Conservation (phyloP, 2,113 vertebrate genomes). For the Pogona vitticeps region DNA sequence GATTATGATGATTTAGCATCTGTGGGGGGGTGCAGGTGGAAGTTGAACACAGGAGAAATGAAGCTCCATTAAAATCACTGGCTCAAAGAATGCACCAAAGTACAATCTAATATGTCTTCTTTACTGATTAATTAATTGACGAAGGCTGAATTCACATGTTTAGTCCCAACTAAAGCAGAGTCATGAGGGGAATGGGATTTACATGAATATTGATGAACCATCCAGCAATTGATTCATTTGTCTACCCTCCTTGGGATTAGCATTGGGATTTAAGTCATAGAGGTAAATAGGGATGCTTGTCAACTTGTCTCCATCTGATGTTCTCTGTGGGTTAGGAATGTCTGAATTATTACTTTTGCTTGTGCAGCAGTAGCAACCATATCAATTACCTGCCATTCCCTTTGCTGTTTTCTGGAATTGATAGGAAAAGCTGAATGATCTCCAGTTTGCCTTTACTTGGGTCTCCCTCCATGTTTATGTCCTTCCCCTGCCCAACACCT, state of each 20-base stretch:
- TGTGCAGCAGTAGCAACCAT: not conserved
- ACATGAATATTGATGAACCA: too few species aligned
- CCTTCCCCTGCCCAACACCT: not conserved
- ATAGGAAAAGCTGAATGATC: not conserved
- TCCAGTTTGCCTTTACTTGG: not conserved
- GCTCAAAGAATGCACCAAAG: not conserved
- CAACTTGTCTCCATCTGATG: not conserved
- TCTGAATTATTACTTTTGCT: not conserved
- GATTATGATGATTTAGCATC: not conserved
- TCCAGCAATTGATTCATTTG: too few species aligned
- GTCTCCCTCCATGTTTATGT: not conserved
- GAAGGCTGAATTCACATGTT: not conserved
- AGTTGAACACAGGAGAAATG: not conserved
- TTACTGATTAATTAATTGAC: not conserved
- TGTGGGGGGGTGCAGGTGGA: not conserved
- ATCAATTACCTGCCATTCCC: not conserved
- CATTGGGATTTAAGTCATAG: too few species aligned
- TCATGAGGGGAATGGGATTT: too few species aligned
- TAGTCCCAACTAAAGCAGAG: too few species aligned
- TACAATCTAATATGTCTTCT: not conserved
- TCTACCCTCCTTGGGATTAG: too few species aligned
- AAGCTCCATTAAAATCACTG: not conserved
- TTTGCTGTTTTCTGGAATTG: not conserved
- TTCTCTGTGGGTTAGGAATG: not conserved
- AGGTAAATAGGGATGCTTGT: not conserved